Evolutionary conservation across 2,113 vertebrate genomes (phyloP), one percentile per base, ranked within the genome.

Genomic region (Donacobius atricapilla): DNA sequence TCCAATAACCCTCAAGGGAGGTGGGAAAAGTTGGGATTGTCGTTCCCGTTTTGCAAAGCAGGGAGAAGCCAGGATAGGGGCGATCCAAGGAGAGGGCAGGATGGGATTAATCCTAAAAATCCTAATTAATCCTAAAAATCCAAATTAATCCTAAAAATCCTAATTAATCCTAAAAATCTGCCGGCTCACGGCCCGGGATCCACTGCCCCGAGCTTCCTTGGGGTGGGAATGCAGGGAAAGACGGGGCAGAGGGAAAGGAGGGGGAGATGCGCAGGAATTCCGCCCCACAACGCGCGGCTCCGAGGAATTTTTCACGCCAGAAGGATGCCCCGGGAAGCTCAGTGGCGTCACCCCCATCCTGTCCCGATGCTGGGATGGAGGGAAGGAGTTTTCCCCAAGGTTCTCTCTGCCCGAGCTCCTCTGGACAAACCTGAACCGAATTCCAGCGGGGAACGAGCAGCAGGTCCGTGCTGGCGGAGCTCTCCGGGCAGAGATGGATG

Each of bases 401-500:
- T 39, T 45, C 35, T 50, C 63, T 37, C 68, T 66, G 50, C 45
- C 23, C 0, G 1, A 69, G 14, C 25, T 79, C 39, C 63, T 72
- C 37, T 3, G 4, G 63, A n/a, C 24, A 51, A 64, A 44, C 28
- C 11, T 1, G 4, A 65, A 54, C 19, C n/a, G 83, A 73, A 53
- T 50, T 83, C 54, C 11, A 66, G 69, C 72, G 8, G 75, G 79
- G 79, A 86, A 75, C 0, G 45, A 90, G 86, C 86, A 63, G 91
- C 91, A 95, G 92, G 88, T 95, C 92, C 6, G 16, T 8, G 88
- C 75, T 80, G 16, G 17, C 1, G 4, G 85, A 65, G 63, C 83
- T 80, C 83, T 92, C 31, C 0, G 44, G 96, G 90, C 93, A 64
- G 91, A 94, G 96, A 96, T 64, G 94, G 96, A 97, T 96, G 94